Conservation (phyloP, 2,888 invertebrate genomes). For the Pollenia labialis region DNA sequence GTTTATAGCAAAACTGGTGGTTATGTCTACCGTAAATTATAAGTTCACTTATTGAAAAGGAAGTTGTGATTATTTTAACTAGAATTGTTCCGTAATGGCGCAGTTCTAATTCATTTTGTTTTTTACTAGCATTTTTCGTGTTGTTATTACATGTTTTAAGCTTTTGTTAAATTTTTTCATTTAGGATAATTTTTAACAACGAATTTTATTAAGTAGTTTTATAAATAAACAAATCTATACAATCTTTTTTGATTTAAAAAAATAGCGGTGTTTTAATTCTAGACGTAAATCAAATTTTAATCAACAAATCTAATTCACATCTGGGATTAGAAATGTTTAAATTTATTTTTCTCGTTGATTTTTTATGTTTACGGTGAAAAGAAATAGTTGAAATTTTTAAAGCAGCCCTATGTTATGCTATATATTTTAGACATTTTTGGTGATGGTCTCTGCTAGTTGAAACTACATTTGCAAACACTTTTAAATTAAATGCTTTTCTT, state of each 20-base stretch:
- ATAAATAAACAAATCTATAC: conserved; percentile 25
- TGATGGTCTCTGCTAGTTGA: too few relatives aligned
- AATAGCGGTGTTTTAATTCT: not conserved
- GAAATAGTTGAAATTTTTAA: not conserved
- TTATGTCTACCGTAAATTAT: conserved; percentile 76
- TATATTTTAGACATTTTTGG: not conserved
- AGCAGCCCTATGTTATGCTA: conserved; percentile 29
- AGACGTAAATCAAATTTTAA: not conserved
- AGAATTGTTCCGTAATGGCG: not conserved
- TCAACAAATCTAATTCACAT: not conserved
- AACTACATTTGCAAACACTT: too few relatives aligned
- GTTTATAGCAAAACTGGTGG: conserved; percentile 78
- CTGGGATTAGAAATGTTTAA: too few relatives aligned
- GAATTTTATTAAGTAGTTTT: conserved; percentile 21
- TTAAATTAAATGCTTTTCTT: too few relatives aligned
- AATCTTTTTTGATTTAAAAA: conserved; percentile 23
- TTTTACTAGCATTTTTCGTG: conserved; percentile 19
- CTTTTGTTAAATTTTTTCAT: conserved; percentile 25
- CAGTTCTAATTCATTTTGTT: conserved; percentile 28
- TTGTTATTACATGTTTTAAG: conserved; percentile 26
- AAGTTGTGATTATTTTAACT: not conserved
- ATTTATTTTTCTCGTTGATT: too few relatives aligned
- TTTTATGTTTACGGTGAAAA: not conserved
- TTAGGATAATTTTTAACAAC: conserved; percentile 43
- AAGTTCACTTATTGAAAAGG: conserved; percentile 17